These are phyloP conservation scores for Pseudomugil gertrudae DNA, from an alignment of 2,797 vertebrate genomes.

Conservation along the genomic window DNA sequence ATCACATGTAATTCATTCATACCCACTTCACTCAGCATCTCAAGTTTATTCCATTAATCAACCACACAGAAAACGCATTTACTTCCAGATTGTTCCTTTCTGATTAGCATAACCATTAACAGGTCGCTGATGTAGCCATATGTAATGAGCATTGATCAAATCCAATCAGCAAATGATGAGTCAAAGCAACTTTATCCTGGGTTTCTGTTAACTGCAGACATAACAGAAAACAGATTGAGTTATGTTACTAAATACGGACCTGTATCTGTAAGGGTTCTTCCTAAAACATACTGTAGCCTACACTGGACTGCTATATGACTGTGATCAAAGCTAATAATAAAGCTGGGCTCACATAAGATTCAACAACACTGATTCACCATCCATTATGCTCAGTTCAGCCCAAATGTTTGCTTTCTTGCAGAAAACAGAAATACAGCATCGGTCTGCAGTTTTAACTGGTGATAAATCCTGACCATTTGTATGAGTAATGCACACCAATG, in stretches of 20 bases:
- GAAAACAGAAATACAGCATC: background rate
- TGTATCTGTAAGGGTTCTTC: background rate
- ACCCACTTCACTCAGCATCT: too few relatives aligned
- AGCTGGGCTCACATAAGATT: constrained; percentile 4
- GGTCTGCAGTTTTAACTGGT: background rate
- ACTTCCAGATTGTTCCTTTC: constrained; percentile 18
- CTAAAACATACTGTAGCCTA: background rate
- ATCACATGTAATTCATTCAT: background rate
- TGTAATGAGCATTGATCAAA: constrained; percentile 23
- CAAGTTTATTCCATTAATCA: too few relatives aligned
- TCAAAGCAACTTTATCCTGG: constrained; percentile 1
- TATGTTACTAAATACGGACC: background rate
- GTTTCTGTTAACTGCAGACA: constrained; percentile 2
- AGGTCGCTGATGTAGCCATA: constrained; percentile 12
- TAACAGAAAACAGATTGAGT: background rate
- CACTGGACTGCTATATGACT: background rate
- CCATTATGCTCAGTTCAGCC: background rate
- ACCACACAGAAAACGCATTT: constrained; percentile 3
- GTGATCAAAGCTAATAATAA: background rate
- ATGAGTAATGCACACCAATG: constrained; percentile 1
- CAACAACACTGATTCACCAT: constrained; percentile 6
- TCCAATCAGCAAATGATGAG: background rate
- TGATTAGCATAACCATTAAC: constrained; percentile 21
- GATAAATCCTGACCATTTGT: background rate
- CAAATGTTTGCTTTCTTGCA: background rate